Conservation (phyloP, 2,797 vertebrate genomes). For the Dendrocincla tyrannina region DNA sequence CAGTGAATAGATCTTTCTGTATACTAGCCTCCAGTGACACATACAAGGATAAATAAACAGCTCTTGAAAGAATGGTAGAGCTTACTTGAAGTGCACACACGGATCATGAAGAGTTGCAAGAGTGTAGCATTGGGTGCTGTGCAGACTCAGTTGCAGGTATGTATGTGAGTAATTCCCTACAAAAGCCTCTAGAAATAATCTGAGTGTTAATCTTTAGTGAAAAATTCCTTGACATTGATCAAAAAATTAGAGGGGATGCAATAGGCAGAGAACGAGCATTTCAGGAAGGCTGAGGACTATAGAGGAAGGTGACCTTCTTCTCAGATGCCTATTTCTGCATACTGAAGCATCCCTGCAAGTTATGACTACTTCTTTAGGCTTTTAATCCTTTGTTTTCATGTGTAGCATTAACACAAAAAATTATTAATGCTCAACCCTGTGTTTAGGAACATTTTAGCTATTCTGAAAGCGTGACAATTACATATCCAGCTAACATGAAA, state of each 20-base stretch:
- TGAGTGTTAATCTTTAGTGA: not conserved
- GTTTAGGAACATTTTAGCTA: not conserved
- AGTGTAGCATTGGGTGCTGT: rapidly evolving
- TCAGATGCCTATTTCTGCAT: not conserved
- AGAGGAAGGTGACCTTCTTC: not conserved
- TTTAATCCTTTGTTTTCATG: not conserved
- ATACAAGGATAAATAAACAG: not conserved
- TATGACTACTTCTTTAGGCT: not conserved
- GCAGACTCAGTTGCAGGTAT: not conserved
- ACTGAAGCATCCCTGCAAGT: not conserved
- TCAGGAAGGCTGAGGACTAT: not conserved
- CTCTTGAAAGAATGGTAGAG: not conserved
- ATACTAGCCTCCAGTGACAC: not conserved
- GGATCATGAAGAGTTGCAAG: not conserved
- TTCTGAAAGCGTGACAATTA: not conserved
- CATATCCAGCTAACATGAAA: not conserved
- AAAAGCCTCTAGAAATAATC: not conserved
- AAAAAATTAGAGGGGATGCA: not conserved
- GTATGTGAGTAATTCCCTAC: not conserved
- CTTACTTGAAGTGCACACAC: rapidly evolving
- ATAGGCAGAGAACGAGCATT: not conserved
- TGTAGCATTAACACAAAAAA: not conserved
- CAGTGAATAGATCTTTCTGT: not conserved
- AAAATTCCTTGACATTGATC: not conserved
- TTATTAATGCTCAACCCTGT: not conserved